Evolutionary conservation across 2,797 vertebrate species (phyloP).

Genomic region (Carduelis carduelis): DNA sequence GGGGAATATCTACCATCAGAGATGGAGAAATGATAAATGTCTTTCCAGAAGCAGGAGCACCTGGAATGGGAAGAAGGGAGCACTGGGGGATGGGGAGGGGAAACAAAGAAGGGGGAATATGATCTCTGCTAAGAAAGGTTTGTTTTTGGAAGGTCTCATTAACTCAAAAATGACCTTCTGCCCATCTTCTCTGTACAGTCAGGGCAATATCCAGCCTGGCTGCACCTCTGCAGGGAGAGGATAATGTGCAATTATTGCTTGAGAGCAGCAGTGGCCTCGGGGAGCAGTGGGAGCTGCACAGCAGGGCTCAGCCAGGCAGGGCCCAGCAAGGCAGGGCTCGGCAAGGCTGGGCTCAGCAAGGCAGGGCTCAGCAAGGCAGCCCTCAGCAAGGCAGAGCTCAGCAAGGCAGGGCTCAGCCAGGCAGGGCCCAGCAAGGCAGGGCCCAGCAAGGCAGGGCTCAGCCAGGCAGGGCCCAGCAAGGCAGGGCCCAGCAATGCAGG

Average conservation of each 20-base stretch:
- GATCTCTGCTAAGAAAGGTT: neutral
- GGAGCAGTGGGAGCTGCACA: neutral
- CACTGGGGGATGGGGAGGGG: neutral
- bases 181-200: rapidly evolving
- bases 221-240: neutral
- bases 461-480: rapidly evolving
- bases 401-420: rapidly evolving
- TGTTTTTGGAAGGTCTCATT: neutral
- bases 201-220: neutral
- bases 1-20: neutral
- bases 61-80: slow-evolving; percentile 20
- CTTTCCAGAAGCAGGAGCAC: slow-evolving; percentile 40
- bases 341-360: rapidly evolving
- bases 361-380: too few relatives aligned
- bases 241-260: neutral
- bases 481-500: neutral
- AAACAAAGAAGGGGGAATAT: neutral
- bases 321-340: rapidly evolving
- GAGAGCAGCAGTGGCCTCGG: neutral
- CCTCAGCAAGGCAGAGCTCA: rapidly evolving
- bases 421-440: rapidly evolving
- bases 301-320: neutral
- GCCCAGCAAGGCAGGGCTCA: neutral
- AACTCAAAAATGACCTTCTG: neutral
- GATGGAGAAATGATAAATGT: slow-evolving; percentile 62